Evolutionary conservation across 92 coral and sea anemone species (phyloP).

Genomic region (Palythoa grandiflora): DNA sequence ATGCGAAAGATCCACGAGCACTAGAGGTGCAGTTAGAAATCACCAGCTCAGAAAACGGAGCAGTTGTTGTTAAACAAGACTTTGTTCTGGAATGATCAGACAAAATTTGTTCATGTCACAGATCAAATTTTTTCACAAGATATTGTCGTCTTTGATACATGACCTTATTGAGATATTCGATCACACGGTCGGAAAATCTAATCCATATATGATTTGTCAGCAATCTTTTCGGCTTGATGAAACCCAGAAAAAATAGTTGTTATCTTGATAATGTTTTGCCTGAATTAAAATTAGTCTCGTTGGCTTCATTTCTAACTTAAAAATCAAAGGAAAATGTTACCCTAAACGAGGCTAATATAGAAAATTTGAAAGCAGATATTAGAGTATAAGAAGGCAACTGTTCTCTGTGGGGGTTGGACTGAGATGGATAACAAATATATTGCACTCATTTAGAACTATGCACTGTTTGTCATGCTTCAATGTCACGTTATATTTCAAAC

Average conservation of each 20-base stretch:
- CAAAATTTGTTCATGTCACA: neutral
- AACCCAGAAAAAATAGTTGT: too few species aligned
- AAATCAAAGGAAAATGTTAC: too few species aligned
- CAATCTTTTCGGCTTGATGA: too few species aligned
- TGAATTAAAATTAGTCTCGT: too few species aligned
- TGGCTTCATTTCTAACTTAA: too few species aligned
- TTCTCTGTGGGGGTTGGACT: too few species aligned
- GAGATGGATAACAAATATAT: too few species aligned
- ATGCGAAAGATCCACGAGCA: conserved; percentile 81
- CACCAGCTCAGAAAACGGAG: conserved; percentile 47
- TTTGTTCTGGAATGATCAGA: conserved; percentile 71
- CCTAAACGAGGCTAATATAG: too few species aligned
- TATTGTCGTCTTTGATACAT: neutral
- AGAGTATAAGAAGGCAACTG: neutral
- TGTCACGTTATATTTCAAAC: too few species aligned
- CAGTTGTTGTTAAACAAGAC: conserved; percentile 61
- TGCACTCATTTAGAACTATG: too few species aligned
- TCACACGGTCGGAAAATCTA: neutral
- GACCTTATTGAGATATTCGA: neutral
- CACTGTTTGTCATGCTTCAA: too few species aligned
- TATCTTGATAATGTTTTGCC: too few species aligned
- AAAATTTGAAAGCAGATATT: neutral
- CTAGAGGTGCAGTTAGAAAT: conserved; percentile 82
- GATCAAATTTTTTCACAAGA: neutral
- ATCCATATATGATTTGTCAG: neutral